A percentile compares a stretch with the other conserved stretches of the same genome.
These are phyloP conservation scores for Bombus affinis DNA, from an alignment of 1,140 invertebrate species.

Conservation along the genomic window DNA sequence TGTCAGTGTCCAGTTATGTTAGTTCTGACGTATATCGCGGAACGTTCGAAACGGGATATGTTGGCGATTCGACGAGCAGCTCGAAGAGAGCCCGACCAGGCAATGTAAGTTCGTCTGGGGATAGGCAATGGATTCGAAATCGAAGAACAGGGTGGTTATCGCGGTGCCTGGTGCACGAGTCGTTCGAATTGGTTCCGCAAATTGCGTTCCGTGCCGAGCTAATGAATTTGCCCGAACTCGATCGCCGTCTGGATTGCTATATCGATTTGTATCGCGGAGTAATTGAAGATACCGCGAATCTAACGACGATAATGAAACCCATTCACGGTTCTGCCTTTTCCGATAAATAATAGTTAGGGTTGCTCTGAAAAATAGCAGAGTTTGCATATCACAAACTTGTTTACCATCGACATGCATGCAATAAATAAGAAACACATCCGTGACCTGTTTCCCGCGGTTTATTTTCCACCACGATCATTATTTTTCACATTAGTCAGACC, in stretches of 20 bases:
- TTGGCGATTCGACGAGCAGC: background rate
- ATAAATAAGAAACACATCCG: background rate
- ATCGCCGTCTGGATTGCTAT: background rate
- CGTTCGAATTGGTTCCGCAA: conserved; percentile 7
- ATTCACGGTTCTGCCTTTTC: background rate
- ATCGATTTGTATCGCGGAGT: background rate
- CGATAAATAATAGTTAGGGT: too few relatives aligned
- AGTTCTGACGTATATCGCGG: too few relatives aligned
- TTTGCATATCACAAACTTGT: too few relatives aligned
- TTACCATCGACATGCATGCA: background rate
- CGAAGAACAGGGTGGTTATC: conserved; percentile 9
- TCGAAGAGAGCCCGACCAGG: background rate
- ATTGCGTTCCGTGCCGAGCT: conserved; percentile 4
- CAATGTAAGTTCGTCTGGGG: background rate
- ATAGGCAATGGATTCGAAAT: background rate
- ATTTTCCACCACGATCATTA: background rate
- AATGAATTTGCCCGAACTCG: conserved; percentile 23
- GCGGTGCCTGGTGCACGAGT: conserved; percentile 11
- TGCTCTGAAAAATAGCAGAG: background rate
- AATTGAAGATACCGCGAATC: conserved; percentile 2
- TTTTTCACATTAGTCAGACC: background rate
- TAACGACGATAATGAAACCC: background rate
- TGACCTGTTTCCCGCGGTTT: background rate
- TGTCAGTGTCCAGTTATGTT: too few relatives aligned
- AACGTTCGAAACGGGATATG: background rate